phyloP scores from a whole-genome alignment of 1,140 invertebrate species.

The Drosophila pallidifrons region DNA sequence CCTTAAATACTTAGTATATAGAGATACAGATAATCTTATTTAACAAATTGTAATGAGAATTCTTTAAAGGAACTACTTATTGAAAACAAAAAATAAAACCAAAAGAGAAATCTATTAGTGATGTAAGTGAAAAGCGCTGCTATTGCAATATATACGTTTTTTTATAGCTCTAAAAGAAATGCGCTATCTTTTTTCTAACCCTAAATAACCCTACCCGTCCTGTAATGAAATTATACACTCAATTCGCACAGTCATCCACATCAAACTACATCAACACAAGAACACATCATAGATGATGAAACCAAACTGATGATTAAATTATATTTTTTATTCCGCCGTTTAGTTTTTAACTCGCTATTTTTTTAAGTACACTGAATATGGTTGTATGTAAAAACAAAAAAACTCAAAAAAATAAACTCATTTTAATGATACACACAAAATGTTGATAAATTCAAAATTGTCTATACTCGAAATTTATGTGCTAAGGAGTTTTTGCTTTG shows the following conservation, averaged over 20 bases:
- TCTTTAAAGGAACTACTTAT: conserved; percentile 20
- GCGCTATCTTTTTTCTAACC: conserved; percentile 49
- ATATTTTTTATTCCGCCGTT: conserved; percentile 53
- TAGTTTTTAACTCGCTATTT: conserved; percentile 68
- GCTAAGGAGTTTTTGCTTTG: conserved; percentile 55
- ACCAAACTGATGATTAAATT: conserved; percentile 5
- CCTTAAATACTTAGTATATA: conserved; percentile 66
- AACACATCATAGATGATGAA: conserved; percentile 21
- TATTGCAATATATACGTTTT: conserved; percentile 74
- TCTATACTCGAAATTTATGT: conserved; percentile 58
- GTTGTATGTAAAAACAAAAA: conserved; percentile 61
- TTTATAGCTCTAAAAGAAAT: conserved; percentile 54
- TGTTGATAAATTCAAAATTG: conserved; percentile 29
- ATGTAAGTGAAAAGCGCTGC: conserved; percentile 65
- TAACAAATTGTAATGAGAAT: conserved; percentile 54
- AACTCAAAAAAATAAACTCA: conserved; percentile 21
- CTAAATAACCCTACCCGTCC: conserved; percentile 56
- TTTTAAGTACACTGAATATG: conserved; percentile 73
- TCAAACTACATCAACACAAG: neutral
- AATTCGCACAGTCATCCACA: conserved; percentile 46
- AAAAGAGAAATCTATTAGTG: conserved; percentile 64
- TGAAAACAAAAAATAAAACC: conserved; percentile 48
- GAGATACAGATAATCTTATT: conserved; percentile 52
- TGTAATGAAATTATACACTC: conserved; percentile 68
- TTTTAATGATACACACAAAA: conserved; percentile 17